Conservation (phyloP, 37 sponge, comb jelly and placozoan genomes). For the Agelas oroides region DNA sequence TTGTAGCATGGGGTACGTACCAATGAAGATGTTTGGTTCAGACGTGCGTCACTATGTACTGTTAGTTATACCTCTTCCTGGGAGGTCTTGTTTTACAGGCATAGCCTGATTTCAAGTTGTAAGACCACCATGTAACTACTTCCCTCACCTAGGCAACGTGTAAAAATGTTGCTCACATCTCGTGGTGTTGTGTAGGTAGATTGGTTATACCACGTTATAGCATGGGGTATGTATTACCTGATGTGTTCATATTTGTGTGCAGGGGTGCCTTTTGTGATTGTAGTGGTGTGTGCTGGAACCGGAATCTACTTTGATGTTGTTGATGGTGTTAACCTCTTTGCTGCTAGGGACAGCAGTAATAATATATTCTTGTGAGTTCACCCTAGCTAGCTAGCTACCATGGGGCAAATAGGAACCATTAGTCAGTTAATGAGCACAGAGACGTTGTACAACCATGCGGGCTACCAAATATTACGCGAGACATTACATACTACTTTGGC, state of each 20-base stretch:
- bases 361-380: background rate
- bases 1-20: slow-evolving; percentile 40
- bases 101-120: too few relatives aligned
- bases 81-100: too few relatives aligned
- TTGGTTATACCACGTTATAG: background rate
- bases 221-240: slow-evolving; percentile 35
- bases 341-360: background rate
- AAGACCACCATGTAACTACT: background rate
- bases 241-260: too few relatives aligned
- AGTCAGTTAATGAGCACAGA: too few relatives aligned
- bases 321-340: background rate
- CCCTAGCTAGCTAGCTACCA: too few relatives aligned
- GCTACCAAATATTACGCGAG: too few relatives aligned
- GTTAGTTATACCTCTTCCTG: background rate
- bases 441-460: too few relatives aligned
- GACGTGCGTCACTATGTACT: background rate
- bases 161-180: too few relatives aligned
- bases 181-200: too few relatives aligned
- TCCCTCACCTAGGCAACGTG: too few relatives aligned
- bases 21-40: slow-evolving; percentile 26
- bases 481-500: too few relatives aligned
- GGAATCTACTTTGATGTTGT: slow-evolving; percentile 2
- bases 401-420: too few relatives aligned
- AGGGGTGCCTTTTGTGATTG: slow-evolving; percentile 24
- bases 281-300: slow-evolving; percentile 6